Evolutionary conservation across 2,888 invertebrate genomes (phyloP), one percentile per base, ranked within the genome.

Genomic region (Nomada lathburiana): DNA sequence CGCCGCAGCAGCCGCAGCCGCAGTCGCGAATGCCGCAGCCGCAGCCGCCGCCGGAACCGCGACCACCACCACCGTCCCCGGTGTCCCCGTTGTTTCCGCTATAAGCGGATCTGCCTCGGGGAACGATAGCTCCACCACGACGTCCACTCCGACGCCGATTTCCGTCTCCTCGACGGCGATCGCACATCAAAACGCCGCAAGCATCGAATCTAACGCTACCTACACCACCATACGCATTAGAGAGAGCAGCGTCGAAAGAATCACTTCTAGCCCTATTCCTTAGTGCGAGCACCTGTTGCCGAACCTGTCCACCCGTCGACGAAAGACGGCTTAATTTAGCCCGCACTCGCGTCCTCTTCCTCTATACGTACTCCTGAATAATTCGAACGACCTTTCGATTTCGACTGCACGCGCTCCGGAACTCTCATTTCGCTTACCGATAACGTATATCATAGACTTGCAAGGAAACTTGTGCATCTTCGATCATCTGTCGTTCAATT

Each of bases 241-340:
- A 85, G 94, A 94, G 90, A 94, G 94, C 91, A 94, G 94, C 90
- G 94, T 94, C 88, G 94, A 94, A 83, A 89, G 94, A 91, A 94
- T 94, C 88, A 94, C 94, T 73, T 94, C 94, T 91, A 94, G 94
- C 93, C 94, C 94, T 87, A 93, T 94, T 91, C 94, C 94, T 91
- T 94, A 94, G 92, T 94, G 91, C 83, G 86, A 86, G 57, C 36
- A 83, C 52, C 50, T 29, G 70, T 70, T 70, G 62, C 73, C 83
- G 59, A 76, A 67, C 75, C 60, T 53, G 67, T 29, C 52, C 26
- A 29, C 80, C 85, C 83, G 88, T 84, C 88, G 88, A 85, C 88
- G 83, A 70, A 75, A 83, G 75, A 80, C 82, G 67, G 85, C 74
- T 76, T 83, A 76, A 81, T 65, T 44, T 29, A 20, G 16, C 55